Base-by-base conservation (phyloP, 2,113 vertebrate species). In the Haemorhous mexicanus region DNA sequence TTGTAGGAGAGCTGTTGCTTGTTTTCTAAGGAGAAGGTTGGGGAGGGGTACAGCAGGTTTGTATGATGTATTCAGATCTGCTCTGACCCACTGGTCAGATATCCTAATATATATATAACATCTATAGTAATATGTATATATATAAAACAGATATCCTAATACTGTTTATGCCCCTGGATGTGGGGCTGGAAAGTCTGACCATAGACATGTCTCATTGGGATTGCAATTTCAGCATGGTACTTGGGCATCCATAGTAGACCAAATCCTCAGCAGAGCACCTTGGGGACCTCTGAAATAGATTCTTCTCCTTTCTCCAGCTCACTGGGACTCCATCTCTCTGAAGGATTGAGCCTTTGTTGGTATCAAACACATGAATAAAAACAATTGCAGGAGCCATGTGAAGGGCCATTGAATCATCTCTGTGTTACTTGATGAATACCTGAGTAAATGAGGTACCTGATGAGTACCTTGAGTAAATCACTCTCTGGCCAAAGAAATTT, bases 1-100 rank as follows among this genome's bases (percentile, higher is more conserved):
- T 64, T 70, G 2, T 35, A 4, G 20, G 20, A 3, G 35, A 59
- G 2, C 1, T 7, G 9, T 49, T 15, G 4, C 7, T 47, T 1
- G 2, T 56, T 86, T 64, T 26, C 16, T n/a, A 28, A 74, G 55
- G 63, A 50, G 39, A 11, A 63, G 28, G 9, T 0, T 67, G 39
- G 22, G 13, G n/a, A 52, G 58, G 26, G 14, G 24, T 43, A 3
- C 7, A 30, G 43, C 18, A 33, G 39, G 19, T 16, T 43, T 74
- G 4, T 32, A 0, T 67, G 63, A 21, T 55, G 28, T 15, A 18
- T 26, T 76, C 55, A 6, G 16, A 15, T 37, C 50, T 76, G 37
- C 58, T 82, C 21, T 61, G 26, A 28, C 14, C 39, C 2, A 1
- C 17, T 49, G 66, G 8, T 69, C 24, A 52, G 28, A 52, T 19